Percentiles rank a stretch among this genome's conserved stretches.
Evolutionary conservation across 2,888 invertebrate genomes (phyloP).

Genomic region (Aleiodes leptofemur): DNA sequence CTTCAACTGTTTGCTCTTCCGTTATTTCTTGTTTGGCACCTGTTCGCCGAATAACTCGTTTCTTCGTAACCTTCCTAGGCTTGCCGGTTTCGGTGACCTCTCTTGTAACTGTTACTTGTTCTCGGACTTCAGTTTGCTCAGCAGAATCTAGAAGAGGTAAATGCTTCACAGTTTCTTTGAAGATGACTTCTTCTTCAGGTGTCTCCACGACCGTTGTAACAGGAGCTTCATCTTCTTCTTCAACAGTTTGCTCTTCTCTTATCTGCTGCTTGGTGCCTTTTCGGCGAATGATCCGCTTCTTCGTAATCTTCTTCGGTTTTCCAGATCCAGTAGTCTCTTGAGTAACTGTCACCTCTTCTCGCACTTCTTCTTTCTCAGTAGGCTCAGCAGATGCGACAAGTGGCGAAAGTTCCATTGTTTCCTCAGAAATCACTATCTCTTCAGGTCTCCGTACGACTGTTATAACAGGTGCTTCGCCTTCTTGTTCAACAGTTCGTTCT

Average conservation of each 20-base stretch:
- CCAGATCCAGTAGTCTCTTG: constrained; percentile 60
- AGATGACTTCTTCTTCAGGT: constrained; percentile 58
- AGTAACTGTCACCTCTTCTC: constrained; percentile 59
- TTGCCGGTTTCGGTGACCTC: constrained; percentile 68
- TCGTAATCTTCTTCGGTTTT: constrained; percentile 64
- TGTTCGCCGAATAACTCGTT: constrained; percentile 73
- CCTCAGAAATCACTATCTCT: constrained; percentile 47
- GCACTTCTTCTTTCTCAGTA: constrained; percentile 60
- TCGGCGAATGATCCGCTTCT: constrained; percentile 72
- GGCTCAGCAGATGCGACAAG: constrained; percentile 42
- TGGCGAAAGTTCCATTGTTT: constrained; percentile 41
- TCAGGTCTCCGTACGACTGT: constrained; percentile 67
- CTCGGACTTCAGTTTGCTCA: constrained; percentile 59
- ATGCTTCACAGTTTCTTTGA: constrained; percentile 70
- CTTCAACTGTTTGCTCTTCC: constrained; percentile 72
- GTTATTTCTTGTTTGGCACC: constrained; percentile 64
- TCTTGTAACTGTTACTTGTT: constrained; percentile 63
- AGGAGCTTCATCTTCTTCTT: constrained; percentile 72
- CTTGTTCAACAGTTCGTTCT: constrained; percentile 72
- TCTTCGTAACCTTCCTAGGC: constrained; percentile 66
- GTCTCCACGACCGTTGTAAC: constrained; percentile 67
- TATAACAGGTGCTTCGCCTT: constrained; percentile 70
- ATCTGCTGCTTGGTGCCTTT: constrained; percentile 73
- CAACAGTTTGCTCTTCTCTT: constrained; percentile 72
- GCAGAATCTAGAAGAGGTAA: constrained; percentile 71